Evolutionary conservation across 2,797 vertebrate genomes (phyloP), one percentile per base, ranked within the genome.

Genomic region (Linurgus olivaceus): DNA sequence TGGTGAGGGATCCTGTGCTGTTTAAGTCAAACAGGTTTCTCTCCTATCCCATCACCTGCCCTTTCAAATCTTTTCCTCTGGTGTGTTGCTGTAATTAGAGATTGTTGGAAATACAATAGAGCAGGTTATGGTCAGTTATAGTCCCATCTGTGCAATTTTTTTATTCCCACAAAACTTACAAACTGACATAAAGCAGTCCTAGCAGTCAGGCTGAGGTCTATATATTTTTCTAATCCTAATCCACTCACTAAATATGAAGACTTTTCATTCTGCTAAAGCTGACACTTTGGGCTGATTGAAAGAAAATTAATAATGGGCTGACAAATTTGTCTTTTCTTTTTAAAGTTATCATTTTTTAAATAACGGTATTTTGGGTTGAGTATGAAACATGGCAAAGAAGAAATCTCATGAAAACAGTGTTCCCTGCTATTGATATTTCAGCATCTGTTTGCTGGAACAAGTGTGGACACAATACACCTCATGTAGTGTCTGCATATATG

Each of bases 31-130:
- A 98, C 99, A 99, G 99, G 99, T 99, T 99, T 98, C 98, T 99
- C 98, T 99, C 97, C 98, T 99, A 98, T 99, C 98, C 98, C 97
- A 97, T 99, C 99, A 99, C 99, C 99, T 99, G 99, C 98, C 99
- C 98, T 98, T 97, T 97, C 97, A 98, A 98, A 98, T 97, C 96
- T 98, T 96, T 97, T 97, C 96, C 96, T 97, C 96, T 97, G 96
- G 70, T 97, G 96, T 96, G 96, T 94, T 97, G 96, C 97, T 97
- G 98, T 99, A 99, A 99, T 99, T 99, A 99, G 98, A 98, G 99
- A 99, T 98, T 98, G 98, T 98, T 98, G 97, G 98, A 98, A 98
- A 98, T 98, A 99, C 99, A 99, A 99, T 99, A 97, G 99, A 99
- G 98, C 98, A 98, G 98, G 98, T 98, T 98, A 98, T 97, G 98